Conservation (phyloP, 2,113 vertebrate genomes). For the Cercopithecus mona region DNA sequence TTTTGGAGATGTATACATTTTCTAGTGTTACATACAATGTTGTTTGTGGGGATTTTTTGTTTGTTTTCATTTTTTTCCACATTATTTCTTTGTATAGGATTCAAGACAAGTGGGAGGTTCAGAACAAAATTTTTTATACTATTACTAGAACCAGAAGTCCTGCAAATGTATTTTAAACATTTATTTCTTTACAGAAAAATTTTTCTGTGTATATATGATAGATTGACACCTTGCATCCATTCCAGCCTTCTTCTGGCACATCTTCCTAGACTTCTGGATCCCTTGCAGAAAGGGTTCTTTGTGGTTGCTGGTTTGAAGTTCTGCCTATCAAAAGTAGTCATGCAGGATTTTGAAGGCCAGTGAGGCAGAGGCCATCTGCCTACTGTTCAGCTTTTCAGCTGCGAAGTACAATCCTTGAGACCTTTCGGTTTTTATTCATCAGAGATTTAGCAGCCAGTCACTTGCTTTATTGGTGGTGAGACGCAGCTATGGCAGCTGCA, state of each 20-base stretch:
- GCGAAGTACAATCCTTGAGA: not conserved
- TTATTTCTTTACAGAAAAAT: not conserved
- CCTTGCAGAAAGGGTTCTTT: no score
- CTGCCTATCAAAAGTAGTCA: not conserved
- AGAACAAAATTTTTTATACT: not conserved
- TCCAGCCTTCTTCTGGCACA: not conserved
- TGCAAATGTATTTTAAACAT: not conserved
- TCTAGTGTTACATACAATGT: not conserved
- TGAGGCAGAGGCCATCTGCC: not conserved
- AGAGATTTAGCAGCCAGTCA: not conserved
- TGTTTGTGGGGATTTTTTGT: not conserved
- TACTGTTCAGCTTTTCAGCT: not conserved
- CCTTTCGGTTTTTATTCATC: not conserved
- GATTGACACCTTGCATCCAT: not conserved
- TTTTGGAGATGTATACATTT: not conserved
- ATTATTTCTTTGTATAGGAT: not conserved
- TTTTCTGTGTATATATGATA: not conserved
- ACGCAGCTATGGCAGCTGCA: fast-evolving
- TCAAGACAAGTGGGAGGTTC: not conserved
- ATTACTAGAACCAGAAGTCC: not conserved
- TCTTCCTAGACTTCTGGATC: not conserved
- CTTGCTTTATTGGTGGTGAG: not conserved
- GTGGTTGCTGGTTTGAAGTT: not conserved
- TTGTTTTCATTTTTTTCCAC: not conserved
- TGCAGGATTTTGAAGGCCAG: not conserved